phyloP scores from a whole-genome alignment of 2,797 vertebrate species.

The Pyrrhura leucotis region DNA sequence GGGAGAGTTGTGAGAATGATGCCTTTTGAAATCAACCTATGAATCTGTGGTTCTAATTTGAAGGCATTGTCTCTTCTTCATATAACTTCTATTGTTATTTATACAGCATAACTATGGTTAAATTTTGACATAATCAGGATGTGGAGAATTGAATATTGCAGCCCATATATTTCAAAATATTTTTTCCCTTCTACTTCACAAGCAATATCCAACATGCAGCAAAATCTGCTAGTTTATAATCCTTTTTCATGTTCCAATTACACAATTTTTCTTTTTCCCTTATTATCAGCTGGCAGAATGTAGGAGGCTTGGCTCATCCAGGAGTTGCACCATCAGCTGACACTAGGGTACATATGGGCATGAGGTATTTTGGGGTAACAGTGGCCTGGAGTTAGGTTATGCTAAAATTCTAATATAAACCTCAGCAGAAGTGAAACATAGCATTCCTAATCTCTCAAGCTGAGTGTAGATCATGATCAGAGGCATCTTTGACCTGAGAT shows the following conservation, averaged over 20 bases:
- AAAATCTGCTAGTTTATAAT: background rate
- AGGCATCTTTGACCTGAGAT: background rate
- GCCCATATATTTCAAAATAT: background rate
- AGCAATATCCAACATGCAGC: background rate
- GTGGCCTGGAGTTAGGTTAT: background rate
- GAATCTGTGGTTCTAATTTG: background rate
- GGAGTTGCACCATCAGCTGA: background rate
- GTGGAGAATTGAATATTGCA: background rate
- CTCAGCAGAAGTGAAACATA: background rate
- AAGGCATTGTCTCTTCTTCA: background rate
- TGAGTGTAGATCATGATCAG: background rate
- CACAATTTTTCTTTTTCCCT: background rate
- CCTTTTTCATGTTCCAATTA: background rate
- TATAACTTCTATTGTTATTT: background rate
- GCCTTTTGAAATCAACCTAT: slow-evolving; percentile 13
- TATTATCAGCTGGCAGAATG: background rate
- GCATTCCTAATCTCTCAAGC: background rate
- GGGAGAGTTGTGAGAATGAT: background rate
- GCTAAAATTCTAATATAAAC: background rate
- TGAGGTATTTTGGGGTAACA: background rate
- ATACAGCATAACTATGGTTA: background rate
- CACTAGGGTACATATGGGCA: background rate
- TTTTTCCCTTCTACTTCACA: background rate
- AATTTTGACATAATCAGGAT: background rate
- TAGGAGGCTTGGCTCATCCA: background rate